These are phyloP conservation scores for Drosophila affinis DNA, from an alignment of 2,888 invertebrate genomes.

Conservation along the genomic window DNA sequence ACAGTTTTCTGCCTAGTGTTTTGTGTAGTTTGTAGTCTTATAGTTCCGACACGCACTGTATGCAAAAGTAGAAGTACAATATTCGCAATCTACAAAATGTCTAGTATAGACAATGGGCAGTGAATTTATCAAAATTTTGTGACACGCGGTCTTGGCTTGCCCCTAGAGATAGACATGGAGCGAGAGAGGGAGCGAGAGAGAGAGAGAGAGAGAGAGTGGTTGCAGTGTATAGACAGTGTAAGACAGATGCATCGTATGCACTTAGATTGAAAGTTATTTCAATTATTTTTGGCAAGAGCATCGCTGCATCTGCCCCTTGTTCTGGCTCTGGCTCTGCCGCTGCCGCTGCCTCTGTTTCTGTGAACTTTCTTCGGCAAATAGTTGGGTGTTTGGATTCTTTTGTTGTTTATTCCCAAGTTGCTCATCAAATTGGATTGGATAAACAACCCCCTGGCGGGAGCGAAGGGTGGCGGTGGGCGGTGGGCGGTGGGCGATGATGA, in stretches of 20 bases:
- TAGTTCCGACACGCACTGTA: constrained; percentile 9
- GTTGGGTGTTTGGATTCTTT: constrained; percentile 38
- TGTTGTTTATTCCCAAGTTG: constrained; percentile 56
- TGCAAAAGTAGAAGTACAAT: constrained; percentile 2
- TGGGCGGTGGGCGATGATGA: constrained; percentile 18
- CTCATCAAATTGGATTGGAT: constrained; percentile 62
- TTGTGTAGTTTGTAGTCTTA: not conserved
- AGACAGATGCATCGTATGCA: constrained; percentile 44
- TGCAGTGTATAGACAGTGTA: not conserved
- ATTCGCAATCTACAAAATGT: constrained; percentile 13
- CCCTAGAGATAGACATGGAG: constrained; percentile 26
- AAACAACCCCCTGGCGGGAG: constrained; percentile 32
- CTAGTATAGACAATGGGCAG: constrained; percentile 57
- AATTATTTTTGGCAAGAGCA: constrained; percentile 65
- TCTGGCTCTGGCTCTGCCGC: not conserved
- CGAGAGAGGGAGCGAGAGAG: not conserved
- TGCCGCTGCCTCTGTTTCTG: constrained; percentile 33
- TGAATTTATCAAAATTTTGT: constrained; percentile 70
- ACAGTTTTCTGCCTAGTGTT: not conserved
- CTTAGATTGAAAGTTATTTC: constrained; percentile 62
- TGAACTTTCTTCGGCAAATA: constrained; percentile 54
- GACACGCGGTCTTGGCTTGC: constrained; percentile 57
- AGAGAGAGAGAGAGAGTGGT: constrained; percentile 19
- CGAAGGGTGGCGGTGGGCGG: not conserved
- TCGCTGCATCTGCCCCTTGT: not conserved